Percentiles rank a stretch among this genome's conserved stretches.
Conservation (phyloP, 2,113 vertebrate species). For the Mastomys natalensis region DNA sequence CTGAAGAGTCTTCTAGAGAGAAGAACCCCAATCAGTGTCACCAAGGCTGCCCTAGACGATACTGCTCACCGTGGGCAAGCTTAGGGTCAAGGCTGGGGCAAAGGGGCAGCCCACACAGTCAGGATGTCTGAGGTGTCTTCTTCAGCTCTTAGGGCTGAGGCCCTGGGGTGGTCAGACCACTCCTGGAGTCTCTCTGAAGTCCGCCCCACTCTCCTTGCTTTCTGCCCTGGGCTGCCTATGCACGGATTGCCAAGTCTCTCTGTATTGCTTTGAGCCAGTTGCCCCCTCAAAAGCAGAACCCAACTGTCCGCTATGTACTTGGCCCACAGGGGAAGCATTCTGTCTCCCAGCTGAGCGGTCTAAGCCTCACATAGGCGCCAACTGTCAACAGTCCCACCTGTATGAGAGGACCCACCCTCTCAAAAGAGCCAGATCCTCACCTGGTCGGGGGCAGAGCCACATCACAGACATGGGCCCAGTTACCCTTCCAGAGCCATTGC, state of each 20-base stretch:
- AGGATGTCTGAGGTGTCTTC: fast-evolving
- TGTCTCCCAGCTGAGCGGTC: neutral
- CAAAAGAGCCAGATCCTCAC: neutral
- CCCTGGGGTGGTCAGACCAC: neutral
- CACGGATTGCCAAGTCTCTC: neutral
- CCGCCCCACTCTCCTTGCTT: neutral
- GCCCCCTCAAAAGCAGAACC: neutral
- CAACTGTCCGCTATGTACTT: neutral
- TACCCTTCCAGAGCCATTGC: neutral
- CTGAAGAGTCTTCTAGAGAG: slow-evolving; percentile 87
- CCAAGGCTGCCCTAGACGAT: too few species aligned
- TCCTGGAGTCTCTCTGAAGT: fast-evolving
- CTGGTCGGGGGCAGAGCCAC: too few species aligned
- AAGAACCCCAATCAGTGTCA: neutral
- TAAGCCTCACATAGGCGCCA: neutral
- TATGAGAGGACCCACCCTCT: neutral
- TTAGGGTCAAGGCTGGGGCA: too few species aligned
- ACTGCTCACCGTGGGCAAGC: neutral
- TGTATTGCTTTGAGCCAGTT: fast-evolving
- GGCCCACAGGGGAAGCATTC: fast-evolving
- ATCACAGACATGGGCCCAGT: neutral
- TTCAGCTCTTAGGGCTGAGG: fast-evolving
- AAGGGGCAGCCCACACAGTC: neutral
- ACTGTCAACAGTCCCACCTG: too few species aligned
- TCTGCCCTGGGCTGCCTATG: neutral